These are phyloP conservation scores for Melitaea athalia DNA, from an alignment of 2,888 invertebrate species.

Conservation along the genomic window DNA sequence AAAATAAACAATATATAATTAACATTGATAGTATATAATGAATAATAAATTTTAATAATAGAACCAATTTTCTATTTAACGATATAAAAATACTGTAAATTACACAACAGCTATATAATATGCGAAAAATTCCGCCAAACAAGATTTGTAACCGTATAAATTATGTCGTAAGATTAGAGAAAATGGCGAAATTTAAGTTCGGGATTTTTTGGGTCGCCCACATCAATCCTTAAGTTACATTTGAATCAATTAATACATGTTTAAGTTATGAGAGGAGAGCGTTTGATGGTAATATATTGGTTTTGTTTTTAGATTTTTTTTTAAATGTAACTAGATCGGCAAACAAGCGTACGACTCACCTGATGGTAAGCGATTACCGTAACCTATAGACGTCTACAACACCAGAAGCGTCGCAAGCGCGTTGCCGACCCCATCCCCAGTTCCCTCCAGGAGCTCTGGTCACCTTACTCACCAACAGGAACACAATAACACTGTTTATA, in stretches of 20 bases:
- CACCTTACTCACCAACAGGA: too few species aligned
- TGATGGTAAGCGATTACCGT: too few species aligned
- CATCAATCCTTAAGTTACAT: slow-evolving; percentile 30
- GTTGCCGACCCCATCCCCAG: too few species aligned
- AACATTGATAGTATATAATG: not conserved
- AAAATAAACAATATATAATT: too few species aligned
- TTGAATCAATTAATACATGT: slow-evolving; percentile 18
- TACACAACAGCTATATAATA: slow-evolving; percentile 16
- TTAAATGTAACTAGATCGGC: too few species aligned
- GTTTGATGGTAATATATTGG: not conserved
- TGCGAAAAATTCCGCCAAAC: slow-evolving; percentile 26
- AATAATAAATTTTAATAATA: not conserved
- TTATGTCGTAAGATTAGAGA: slow-evolving; percentile 39
- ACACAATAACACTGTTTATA: too few species aligned
- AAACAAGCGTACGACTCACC: too few species aligned
- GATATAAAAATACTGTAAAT: slow-evolving; percentile 1
- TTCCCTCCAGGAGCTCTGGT: too few species aligned
- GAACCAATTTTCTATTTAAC: not conserved
- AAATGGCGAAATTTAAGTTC: slow-evolving; percentile 42
- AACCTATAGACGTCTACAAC: too few species aligned
- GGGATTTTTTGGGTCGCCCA: slow-evolving; percentile 42
- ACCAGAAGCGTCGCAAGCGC: too few species aligned
- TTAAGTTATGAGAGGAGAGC: slow-evolving; percentile 12
- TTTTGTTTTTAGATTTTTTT: too few species aligned
- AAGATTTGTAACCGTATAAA: slow-evolving; percentile 41